Evolutionary conservation across 2,113 vertebrate genomes (phyloP).

Genomic region (Rhinolophus ferrumequinum): DNA sequence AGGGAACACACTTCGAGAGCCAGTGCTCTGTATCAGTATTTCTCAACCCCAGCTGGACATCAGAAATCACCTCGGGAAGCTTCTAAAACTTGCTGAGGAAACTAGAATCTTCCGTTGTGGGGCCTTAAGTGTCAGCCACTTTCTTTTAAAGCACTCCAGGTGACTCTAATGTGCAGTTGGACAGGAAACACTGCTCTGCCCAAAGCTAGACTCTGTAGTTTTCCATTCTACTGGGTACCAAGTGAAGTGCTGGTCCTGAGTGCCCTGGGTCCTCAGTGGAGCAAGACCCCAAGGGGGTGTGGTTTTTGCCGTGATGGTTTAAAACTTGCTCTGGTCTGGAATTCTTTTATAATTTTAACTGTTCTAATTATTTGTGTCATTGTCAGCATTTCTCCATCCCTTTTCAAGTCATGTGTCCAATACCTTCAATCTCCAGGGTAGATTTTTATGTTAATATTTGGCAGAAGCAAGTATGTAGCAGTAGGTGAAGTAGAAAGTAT

Average conservation of each 20-base stretch:
- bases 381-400: conserved; percentile 28
- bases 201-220: neutral
- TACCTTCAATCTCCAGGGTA: neutral
- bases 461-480: conserved; percentile 6
- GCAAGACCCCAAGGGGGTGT: neutral
- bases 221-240: neutral
- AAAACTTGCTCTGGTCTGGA: neutral
- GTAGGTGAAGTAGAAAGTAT: conserved; percentile 15
- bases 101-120: neutral
- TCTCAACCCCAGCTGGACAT: neutral
- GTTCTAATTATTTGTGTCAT: neutral
- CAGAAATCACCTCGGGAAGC: neutral
- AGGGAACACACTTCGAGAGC: neutral
- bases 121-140: neutral
- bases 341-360: conserved; percentile 12
- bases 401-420: conserved; percentile 3
- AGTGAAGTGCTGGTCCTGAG: neutral
- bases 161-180: neutral
- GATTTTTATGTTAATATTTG: conserved; percentile 30
- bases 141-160: neutral
- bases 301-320: neutral
- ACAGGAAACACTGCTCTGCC: neutral
- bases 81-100: neutral
- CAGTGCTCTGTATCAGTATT: neutral
- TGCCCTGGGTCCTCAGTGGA: neutral